These are phyloP conservation scores for Dromococcyx pavoninus DNA, from an alignment of 2,797 vertebrate species.

Conservation along the genomic window DNA sequence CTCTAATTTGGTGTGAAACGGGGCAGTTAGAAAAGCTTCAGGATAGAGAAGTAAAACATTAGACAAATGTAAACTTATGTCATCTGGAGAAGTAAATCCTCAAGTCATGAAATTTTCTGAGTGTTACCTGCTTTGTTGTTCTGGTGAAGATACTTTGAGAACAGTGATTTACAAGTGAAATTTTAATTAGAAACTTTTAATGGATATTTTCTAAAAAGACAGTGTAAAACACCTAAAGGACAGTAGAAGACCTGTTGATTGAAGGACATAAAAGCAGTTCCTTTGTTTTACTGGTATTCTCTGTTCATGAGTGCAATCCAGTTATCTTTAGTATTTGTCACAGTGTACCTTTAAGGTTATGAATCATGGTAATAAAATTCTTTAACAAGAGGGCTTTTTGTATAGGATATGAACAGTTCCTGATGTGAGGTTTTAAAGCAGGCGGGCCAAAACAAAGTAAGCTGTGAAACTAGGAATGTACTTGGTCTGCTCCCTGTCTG, in stretches of 20 bases:
- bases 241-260: background rate
- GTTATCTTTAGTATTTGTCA: background rate
- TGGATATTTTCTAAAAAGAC: background rate
- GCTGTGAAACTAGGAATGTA: background rate
- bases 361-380: background rate
- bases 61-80: background rate
- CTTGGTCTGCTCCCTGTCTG: background rate
- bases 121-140: background rate
- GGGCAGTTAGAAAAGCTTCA: background rate
- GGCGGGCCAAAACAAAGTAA: background rate
- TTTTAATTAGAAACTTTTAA: background rate
- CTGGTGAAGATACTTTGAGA: background rate
- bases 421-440: background rate
- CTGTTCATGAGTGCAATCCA: background rate
- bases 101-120: background rate
- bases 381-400: background rate
- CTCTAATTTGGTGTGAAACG: background rate
- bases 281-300: background rate
- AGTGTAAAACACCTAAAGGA: background rate
- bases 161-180: background rate
- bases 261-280: background rate
- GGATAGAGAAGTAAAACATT: background rate
- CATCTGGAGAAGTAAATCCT: background rate
- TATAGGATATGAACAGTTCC: background rate
- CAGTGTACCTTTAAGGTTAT: background rate